A percentile compares a stretch with the other conserved stretches of the same genome.
Evolutionary conservation across 1,140 invertebrate species (phyloP).

Genomic region (Atta colombica): DNA sequence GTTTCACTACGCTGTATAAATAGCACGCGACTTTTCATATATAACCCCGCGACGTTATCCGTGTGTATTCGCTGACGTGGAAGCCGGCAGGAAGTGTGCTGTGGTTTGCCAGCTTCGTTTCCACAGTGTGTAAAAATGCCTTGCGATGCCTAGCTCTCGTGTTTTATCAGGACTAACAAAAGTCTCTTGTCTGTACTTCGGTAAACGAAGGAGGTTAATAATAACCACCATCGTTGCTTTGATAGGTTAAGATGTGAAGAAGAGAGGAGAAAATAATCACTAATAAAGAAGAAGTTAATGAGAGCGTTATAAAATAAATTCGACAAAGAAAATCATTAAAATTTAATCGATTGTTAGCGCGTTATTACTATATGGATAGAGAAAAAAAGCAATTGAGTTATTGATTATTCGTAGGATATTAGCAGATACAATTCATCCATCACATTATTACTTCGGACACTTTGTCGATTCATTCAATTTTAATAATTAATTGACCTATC

Average conservation of each 20-base stretch:
- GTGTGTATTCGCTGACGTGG: constrained; percentile 55
- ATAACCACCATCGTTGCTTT: too few relatives aligned
- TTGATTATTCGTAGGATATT: constrained; percentile 5
- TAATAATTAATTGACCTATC: neutral
- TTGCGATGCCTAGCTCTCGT: too few relatives aligned
- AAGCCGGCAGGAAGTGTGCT: constrained; percentile 36
- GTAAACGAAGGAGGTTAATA: neutral
- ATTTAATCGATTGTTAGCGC: neutral
- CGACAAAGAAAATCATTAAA: neutral
- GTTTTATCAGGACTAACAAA: neutral
- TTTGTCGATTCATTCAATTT: neutral
- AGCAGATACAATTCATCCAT: neutral
- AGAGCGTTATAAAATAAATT: neutral
- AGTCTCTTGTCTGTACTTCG: too few relatives aligned
- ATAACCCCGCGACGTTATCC: constrained; percentile 33
- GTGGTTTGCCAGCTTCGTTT: neutral
- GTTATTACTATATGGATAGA: neutral
- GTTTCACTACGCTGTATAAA: constrained; percentile 45
- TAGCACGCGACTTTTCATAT: constrained; percentile 54
- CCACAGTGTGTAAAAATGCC: neutral
- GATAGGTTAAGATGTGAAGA: neutral
- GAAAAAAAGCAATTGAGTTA: neutral
- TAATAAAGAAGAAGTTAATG: constrained; percentile 1
- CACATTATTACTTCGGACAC: neutral
- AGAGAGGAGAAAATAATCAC: neutral